A percentile compares a stretch with the other conserved stretches of the same genome.
Conservation (phyloP, 1,140 invertebrate species). For the Diachasmimorpha longicaudata region DNA sequence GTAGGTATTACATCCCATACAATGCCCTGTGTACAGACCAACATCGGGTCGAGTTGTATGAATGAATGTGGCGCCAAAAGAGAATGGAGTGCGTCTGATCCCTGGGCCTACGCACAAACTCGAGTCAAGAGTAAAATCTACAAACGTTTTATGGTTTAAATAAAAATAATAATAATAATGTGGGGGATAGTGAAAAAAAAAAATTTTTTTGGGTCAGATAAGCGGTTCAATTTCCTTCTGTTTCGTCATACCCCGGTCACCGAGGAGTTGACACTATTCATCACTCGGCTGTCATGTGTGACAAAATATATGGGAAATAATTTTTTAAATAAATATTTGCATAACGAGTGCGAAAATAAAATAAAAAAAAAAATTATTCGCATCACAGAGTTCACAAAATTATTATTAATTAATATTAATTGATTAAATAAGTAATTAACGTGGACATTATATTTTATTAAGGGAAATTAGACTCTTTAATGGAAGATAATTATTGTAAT, state of each 20-base stretch:
- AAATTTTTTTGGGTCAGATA: background rate
- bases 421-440: too few species aligned
- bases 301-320: background rate
- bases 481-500: too few species aligned
- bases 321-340: background rate
- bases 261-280: background rate
- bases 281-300: background rate
- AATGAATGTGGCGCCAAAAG: slow-evolving; percentile 62
- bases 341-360: too few species aligned
- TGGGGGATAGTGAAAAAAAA: background rate
- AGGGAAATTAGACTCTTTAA: too few species aligned
- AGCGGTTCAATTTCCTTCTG: background rate
- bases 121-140: background rate
- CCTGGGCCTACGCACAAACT: slow-evolving; percentile 44
- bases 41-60: slow-evolving; percentile 39
- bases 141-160: background rate
- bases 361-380: too few species aligned
- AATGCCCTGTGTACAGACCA: background rate
- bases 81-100: slow-evolving; percentile 61
- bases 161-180: background rate
- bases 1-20: slow-evolving; percentile 1
- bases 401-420: too few species aligned
- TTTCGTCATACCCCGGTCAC: background rate
- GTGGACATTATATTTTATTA: too few species aligned
- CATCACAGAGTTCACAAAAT: too few species aligned